phyloP scores from a whole-genome alignment of 2,113 vertebrate genomes.

The Clupea harengus region DNA sequence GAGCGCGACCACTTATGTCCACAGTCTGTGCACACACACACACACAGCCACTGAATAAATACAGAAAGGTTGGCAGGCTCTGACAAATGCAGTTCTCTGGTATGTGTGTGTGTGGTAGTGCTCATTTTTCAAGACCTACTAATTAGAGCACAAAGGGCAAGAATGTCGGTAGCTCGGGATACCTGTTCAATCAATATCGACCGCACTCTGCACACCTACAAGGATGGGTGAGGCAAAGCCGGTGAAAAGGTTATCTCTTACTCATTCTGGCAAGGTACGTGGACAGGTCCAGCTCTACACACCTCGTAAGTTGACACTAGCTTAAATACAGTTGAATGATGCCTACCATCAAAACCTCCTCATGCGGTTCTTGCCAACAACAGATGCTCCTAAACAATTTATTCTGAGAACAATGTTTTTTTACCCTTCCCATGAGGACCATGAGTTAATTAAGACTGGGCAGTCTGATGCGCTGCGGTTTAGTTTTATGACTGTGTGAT shows the following conservation, averaged over 20 bases:
- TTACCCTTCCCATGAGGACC: not conserved
- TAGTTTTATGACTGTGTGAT: slow-evolving; percentile 33
- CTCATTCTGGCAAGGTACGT: not conserved
- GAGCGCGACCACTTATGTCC: not conserved
- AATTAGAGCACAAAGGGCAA: slow-evolving; percentile 55
- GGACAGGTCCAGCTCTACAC: not conserved
- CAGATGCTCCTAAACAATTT: not conserved
- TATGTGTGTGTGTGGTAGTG: not conserved
- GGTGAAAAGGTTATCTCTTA: slow-evolving; percentile 42
- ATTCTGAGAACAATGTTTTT: not conserved
- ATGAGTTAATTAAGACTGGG: not conserved
- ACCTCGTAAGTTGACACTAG: not conserved
- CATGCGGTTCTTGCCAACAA: not conserved
- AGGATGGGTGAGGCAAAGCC: slow-evolving; percentile 29
- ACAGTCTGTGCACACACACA: not conserved
- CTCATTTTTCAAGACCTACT: slow-evolving; percentile 52
- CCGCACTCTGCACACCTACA: slow-evolving; percentile 26
- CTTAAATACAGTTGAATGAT: not conserved
- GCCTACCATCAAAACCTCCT: not conserved
- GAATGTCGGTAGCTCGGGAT: slow-evolving; percentile 36
- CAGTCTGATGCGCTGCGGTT: not conserved
- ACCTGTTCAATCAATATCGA: slow-evolving; percentile 43
- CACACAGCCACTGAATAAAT: not conserved
- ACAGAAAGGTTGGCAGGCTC: not conserved
- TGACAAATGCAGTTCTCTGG: not conserved